A percentile compares a stretch with the other conserved stretches of the same genome.
phyloP scores from a whole-genome alignment of 2,888 invertebrate genomes.

The Chromoteleia sp. region DNA sequence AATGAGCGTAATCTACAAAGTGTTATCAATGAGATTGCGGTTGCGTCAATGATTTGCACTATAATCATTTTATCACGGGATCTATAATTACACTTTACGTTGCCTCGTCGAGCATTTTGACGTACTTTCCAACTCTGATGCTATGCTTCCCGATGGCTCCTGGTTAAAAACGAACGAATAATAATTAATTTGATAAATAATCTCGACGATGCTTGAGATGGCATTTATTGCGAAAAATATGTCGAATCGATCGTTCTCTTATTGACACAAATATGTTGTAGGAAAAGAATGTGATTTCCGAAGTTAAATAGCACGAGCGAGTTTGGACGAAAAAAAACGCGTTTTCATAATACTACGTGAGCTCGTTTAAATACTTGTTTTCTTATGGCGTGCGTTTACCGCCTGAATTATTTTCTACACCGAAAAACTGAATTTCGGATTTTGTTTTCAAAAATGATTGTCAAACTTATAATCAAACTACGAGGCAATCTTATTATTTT shows the following conservation, averaged over 20 bases:
- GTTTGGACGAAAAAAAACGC: background rate
- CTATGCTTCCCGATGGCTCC: constrained; percentile 29
- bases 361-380: constrained; percentile 54
- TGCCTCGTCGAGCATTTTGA: constrained; percentile 15
- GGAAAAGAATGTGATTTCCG: background rate
- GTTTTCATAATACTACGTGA: constrained; percentile 32
- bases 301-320: constrained; percentile 1
- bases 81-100: constrained; percentile 48
- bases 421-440: too few relatives aligned
- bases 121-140: constrained; percentile 8
- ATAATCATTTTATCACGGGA: constrained; percentile 49
- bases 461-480: too few relatives aligned
- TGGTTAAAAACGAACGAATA: constrained; percentile 31
- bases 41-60: constrained; percentile 57
- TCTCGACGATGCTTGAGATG: background rate
- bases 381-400: constrained; percentile 9
- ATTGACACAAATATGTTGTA: background rate
- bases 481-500: too few relatives aligned
- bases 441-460: too few relatives aligned
- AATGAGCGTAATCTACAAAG: constrained; percentile 38
- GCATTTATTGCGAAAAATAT: background rate
- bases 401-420: too few relatives aligned
- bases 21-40: constrained; percentile 56
- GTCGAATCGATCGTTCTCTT: background rate
- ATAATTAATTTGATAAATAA: constrained; percentile 29